Evolutionary conservation across 2,797 vertebrate genomes (phyloP).

Genomic region (Morus bassanus): DNA sequence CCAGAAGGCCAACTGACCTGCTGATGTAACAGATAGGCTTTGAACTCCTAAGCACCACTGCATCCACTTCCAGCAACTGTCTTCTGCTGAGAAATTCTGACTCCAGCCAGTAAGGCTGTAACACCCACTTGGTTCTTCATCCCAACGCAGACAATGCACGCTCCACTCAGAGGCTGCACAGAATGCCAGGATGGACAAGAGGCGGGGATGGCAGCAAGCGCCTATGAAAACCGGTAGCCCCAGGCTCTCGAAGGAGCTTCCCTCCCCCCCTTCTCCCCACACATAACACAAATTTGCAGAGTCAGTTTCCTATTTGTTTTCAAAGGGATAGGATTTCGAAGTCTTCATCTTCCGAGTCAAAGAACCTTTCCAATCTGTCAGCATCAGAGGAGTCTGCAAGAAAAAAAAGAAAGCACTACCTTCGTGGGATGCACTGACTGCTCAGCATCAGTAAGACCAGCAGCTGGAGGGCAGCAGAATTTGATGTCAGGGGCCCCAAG

Average conservation of each 20-base stretch:
- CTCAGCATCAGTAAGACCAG: not conserved
- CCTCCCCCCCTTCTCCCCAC: slow-evolving; percentile 57
- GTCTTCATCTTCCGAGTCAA: slow-evolving; percentile 98
- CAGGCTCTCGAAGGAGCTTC: slow-evolving; percentile 68
- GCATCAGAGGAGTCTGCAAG: slow-evolving; percentile 91
- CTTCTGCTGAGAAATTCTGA: slow-evolving; percentile 27
- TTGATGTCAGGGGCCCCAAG: not conserved
- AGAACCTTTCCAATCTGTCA: slow-evolving; percentile 93
- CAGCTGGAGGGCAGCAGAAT: not conserved
- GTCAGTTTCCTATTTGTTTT: slow-evolving; percentile 69
- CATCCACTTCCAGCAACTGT: slow-evolving; percentile 25
- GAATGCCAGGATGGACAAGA: slow-evolving; percentile 62
- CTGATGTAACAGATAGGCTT: slow-evolving; percentile 36
- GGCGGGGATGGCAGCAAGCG: slow-evolving; percentile 60
- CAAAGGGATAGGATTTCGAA: slow-evolving; percentile 97
- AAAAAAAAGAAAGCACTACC: not conserved
- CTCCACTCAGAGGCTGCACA: slow-evolving; percentile 47
- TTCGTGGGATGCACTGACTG: not conserved
- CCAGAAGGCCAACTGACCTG: slow-evolving; percentile 13
- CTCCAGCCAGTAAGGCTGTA: slow-evolving; percentile 53
- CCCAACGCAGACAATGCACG: slow-evolving; percentile 13
- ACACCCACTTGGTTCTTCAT: slow-evolving; percentile 43
- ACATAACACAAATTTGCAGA: slow-evolving; percentile 61
- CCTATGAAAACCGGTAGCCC: slow-evolving; percentile 68
- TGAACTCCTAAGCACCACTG: slow-evolving; percentile 46